Percentiles rank a stretch among this genome's conserved stretches.
Conservation (phyloP, 2,113 vertebrate genomes). For the Corvus cornix region DNA sequence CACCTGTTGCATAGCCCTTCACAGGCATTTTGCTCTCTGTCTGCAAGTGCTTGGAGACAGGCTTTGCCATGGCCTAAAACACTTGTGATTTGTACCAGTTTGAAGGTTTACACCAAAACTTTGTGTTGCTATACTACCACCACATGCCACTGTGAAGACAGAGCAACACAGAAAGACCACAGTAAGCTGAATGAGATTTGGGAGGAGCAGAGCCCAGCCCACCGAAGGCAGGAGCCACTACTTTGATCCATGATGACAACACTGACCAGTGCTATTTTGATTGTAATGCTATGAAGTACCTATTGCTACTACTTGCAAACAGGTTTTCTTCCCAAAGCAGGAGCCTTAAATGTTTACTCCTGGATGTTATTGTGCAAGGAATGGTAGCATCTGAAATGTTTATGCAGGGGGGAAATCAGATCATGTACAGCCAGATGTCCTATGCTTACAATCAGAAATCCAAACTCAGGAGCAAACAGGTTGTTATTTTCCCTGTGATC, state of each 20-base stretch:
- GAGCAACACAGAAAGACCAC: neutral
- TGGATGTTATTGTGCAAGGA: neutral
- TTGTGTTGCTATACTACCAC: fast-evolving
- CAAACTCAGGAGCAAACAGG: neutral
- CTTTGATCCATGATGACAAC: neutral
- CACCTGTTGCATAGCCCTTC: neutral
- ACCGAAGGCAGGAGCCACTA: neutral
- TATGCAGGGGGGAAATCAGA: neutral
- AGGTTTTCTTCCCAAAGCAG: neutral
- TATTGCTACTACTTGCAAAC: neutral
- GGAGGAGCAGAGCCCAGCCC: neutral
- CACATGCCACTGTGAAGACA: neutral
- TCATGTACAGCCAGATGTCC: neutral
- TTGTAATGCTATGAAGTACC: neutral
- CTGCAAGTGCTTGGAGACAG: fast-evolving
- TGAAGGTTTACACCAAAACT: neutral
- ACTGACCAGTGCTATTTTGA: neutral
- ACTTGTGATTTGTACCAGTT: neutral
- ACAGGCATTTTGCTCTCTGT: neutral
- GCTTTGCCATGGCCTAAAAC: neutral
- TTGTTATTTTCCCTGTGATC: neutral
- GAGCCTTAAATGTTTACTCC: neutral
- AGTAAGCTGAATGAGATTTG: neutral
- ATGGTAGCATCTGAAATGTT: neutral
- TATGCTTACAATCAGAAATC: neutral